Evolutionary conservation across 1,140 invertebrate genomes (phyloP).

Genomic region (Temnothorax nylanderi): DNA sequence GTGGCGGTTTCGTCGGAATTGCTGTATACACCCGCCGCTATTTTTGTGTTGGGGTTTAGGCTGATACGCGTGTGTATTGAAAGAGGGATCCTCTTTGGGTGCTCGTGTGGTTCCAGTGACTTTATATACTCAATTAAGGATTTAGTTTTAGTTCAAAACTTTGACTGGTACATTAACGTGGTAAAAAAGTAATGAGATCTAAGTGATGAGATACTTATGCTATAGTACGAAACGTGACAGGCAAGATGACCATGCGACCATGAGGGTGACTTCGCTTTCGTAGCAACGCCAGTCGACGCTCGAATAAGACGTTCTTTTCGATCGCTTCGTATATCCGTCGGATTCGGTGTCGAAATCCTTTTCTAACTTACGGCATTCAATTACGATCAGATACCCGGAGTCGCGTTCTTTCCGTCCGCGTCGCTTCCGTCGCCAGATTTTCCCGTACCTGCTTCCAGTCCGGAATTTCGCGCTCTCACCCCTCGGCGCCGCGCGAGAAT

Average conservation of each 20-base stretch:
- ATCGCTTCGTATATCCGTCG: too few relatives aligned
- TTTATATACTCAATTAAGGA: neutral
- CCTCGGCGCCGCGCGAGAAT: neutral
- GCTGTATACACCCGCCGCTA: slow-evolving; percentile 1
- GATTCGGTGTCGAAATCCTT: neutral
- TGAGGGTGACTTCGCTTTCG: neutral
- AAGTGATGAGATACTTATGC: neutral
- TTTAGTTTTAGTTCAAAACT: neutral
- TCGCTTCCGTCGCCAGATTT: neutral
- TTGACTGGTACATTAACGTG: neutral
- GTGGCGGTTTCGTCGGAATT: slow-evolving; percentile 31
- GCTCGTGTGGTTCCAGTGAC: neutral
- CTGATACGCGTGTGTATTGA: neutral
- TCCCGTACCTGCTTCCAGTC: neutral
- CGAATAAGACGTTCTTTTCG: neutral
- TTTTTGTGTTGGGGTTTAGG: neutral
- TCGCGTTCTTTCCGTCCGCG: neutral
- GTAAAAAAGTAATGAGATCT: neutral
- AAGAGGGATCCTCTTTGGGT: neutral
- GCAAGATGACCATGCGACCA: neutral
- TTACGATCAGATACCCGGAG: neutral
- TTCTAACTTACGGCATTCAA: slow-evolving; percentile 1
- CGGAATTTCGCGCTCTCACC: neutral
- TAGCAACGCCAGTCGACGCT: neutral
- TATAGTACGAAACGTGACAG: neutral